Percentiles rank a stretch among this genome's conserved stretches.
Conservation (phyloP, 37 sponge, comb jelly and placozoan genomes). For the Tethya wilhelma region DNA sequence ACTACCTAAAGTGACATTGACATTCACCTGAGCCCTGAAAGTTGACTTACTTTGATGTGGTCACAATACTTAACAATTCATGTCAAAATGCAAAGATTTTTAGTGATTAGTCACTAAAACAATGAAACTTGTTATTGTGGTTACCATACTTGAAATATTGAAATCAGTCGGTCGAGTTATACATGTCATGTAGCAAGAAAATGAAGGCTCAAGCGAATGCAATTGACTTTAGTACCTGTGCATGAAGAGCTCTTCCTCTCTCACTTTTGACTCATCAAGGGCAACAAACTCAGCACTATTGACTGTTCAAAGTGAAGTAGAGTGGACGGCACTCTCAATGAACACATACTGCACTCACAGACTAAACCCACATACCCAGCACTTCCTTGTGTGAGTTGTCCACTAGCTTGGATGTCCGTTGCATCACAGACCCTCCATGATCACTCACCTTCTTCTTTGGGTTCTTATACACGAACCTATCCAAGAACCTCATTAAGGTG, state of each 20-base stretch:
- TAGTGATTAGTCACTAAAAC: too few relatives aligned
- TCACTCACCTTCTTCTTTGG: slow-evolving; percentile 89
- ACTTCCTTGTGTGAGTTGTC: slow-evolving; percentile 2
- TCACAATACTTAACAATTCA: too few relatives aligned
- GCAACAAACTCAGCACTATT: slow-evolving; percentile 69
- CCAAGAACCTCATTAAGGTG: slow-evolving; percentile 88
- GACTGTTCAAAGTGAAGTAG: too few relatives aligned
- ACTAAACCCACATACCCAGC: neutral
- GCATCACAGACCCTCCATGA: slow-evolving; percentile 95
- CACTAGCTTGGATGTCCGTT: slow-evolving; percentile 40
- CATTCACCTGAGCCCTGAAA: too few relatives aligned
- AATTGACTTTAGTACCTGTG: slow-evolving; percentile 71
- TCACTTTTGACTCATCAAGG: slow-evolving; percentile 69
- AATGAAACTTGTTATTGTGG: too few relatives aligned
- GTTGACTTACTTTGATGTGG: too few relatives aligned
- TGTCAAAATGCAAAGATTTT: too few relatives aligned
- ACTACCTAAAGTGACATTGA: too few relatives aligned
- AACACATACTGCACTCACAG: neutral
- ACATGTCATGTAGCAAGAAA: too few relatives aligned
- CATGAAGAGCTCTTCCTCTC: slow-evolving; percentile 88
- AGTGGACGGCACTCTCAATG: neutral
- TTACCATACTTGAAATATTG: too few relatives aligned
- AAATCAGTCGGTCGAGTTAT: too few relatives aligned
- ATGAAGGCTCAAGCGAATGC: too few relatives aligned
- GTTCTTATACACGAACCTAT: slow-evolving; percentile 93